These are phyloP conservation scores for Eurypyga helias DNA, from an alignment of 2,113 vertebrate species.

Conservation along the genomic window DNA sequence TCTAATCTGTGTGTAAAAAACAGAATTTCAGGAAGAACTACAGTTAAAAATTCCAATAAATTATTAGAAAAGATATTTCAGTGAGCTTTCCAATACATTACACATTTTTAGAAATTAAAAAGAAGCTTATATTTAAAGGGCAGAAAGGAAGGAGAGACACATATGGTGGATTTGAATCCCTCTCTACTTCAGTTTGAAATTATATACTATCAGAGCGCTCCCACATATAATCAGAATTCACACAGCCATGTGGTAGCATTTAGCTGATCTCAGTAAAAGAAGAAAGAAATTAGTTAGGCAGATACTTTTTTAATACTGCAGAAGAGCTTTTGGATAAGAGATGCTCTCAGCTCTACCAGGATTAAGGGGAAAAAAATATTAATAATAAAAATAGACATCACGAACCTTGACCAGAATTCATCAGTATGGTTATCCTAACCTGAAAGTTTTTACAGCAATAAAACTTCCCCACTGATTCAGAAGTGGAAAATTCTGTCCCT, in stretches of 20 bases:
- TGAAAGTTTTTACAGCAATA: not conserved
- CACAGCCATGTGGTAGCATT: not conserved
- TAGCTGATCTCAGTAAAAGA: not conserved
- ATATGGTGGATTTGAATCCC: not conserved
- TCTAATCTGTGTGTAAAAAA: not conserved
- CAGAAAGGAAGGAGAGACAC: slow-evolving; percentile 16
- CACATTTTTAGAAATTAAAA: not conserved
- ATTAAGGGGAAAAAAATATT: not conserved
- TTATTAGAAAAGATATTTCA: not conserved
- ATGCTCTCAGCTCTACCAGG: not conserved
- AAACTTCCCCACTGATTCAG: not conserved
- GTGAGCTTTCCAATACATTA: not conserved
- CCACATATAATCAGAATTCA: not conserved
- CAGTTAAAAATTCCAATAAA: not conserved
- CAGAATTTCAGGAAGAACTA: not conserved
- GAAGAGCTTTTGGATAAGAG: not conserved
- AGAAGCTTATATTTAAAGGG: slow-evolving; percentile 18
- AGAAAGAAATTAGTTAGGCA: not conserved
- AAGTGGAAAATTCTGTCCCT: not conserved
- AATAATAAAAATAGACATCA: not conserved
- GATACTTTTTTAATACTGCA: not conserved
- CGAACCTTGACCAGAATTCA: not conserved
- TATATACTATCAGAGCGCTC: not conserved
- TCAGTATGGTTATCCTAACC: not conserved
- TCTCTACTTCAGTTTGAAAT: not conserved